Conservation (phyloP, 2,888 invertebrate species). For the Dryocosmus kuriphilus region DNA sequence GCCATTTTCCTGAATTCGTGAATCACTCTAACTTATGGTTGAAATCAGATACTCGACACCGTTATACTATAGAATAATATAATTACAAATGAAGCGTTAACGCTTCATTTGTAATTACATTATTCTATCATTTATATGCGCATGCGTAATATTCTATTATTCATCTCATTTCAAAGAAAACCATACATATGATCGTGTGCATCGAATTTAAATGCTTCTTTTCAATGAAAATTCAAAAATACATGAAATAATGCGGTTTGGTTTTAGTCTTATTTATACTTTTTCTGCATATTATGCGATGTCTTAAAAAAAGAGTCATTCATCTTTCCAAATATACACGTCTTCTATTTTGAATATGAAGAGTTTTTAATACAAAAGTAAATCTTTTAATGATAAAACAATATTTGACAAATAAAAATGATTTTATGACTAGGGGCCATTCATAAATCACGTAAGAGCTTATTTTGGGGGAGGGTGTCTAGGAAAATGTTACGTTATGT, state of each 20-base stretch:
- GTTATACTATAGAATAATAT: conserved; percentile 5
- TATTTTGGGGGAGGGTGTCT: no score
- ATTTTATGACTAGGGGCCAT: no score
- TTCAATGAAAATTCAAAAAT: background rate
- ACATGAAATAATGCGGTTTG: background rate
- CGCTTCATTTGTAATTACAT: conserved; percentile 8
- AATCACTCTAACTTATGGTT: conserved; percentile 18
- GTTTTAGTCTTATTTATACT: background rate
- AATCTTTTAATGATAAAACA: no score
- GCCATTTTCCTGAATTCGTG: conserved; percentile 34
- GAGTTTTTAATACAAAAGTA: background rate
- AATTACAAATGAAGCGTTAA: no score
- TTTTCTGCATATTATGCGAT: background rate
- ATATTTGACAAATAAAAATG: no score
- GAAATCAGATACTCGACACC: conserved; percentile 17
- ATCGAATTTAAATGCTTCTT: background rate
- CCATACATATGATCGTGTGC: background rate
- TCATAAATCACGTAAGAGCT: no score
- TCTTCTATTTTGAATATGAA: background rate
- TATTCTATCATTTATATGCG: background rate
- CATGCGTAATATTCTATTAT: background rate
- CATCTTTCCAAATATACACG: background rate
- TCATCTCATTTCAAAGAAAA: background rate
- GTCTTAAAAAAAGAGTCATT: background rate
- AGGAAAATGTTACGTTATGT: no score